A percentile compares a stretch with the other conserved stretches of the same genome.
phyloP scores from a whole-genome alignment of 2,888 invertebrate genomes.

The Trichogramma evanescens region DNA sequence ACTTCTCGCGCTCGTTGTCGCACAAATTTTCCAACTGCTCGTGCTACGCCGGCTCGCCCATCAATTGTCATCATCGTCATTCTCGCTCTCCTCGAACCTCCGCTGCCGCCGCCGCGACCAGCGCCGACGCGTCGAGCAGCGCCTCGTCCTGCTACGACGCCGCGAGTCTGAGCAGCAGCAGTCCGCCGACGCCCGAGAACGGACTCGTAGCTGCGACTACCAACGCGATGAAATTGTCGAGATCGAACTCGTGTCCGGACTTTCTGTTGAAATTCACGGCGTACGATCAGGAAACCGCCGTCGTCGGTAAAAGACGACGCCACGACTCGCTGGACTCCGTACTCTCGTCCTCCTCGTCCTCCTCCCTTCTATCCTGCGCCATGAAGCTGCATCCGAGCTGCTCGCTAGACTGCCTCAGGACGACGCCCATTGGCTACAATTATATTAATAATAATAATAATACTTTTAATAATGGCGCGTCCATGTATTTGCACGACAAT shows the following conservation, averaged over 20 bases:
- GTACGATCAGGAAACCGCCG: not conserved
- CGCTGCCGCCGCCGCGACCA: not conserved
- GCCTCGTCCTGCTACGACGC: not conserved
- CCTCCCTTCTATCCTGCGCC: not conserved
- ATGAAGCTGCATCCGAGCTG: constrained; percentile 19
- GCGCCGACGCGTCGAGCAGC: not conserved
- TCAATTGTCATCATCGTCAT: constrained; percentile 18
- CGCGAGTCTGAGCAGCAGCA: too few species aligned
- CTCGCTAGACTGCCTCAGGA: constrained; percentile 21
- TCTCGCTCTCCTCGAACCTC: constrained; percentile 8
- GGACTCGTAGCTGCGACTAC: not conserved
- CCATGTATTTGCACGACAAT: too few species aligned
- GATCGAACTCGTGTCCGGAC: constrained; percentile 13
- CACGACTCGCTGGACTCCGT: constrained; percentile 11
- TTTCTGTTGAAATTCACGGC: not conserved
- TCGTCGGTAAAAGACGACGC: not conserved
- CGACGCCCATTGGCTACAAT: not conserved
- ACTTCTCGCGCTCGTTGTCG: constrained; percentile 36
- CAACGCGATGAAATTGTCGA: not conserved
- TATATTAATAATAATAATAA: too few species aligned
- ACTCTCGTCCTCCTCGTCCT: not conserved
- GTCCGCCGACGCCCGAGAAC: not conserved
- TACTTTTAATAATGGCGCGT: too few species aligned
- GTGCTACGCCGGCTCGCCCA: constrained; percentile 28
- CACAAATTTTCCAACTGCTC: constrained; percentile 38